phyloP scores from a whole-genome alignment of 2,113 vertebrate species.

The Microtus pennsylvanicus region DNA sequence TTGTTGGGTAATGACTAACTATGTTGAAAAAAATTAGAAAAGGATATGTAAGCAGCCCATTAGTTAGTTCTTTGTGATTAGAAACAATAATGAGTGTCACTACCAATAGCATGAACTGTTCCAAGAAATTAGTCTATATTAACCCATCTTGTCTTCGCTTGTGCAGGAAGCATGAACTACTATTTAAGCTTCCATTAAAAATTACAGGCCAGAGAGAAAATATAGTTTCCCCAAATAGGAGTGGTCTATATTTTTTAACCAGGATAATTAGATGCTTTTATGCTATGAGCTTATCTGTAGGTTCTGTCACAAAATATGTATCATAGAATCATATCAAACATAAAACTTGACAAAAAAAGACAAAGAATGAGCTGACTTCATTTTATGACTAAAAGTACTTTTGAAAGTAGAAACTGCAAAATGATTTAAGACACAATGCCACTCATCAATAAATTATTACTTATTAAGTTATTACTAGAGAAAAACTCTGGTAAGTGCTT shows the following conservation, averaged over 20 bases:
- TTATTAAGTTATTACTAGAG: background rate
- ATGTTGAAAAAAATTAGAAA: background rate
- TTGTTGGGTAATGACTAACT: background rate
- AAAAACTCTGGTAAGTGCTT: background rate
- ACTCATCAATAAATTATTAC: background rate
- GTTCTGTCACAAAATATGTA: background rate
- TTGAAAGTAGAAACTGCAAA: background rate
- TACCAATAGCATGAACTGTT: background rate
- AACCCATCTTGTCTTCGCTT: background rate
- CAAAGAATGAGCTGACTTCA: background rate
- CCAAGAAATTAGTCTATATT: background rate
- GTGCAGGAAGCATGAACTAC: background rate
- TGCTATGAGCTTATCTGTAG: background rate
- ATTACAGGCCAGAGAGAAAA: background rate
- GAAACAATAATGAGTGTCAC: background rate
- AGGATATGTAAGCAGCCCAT: background rate
- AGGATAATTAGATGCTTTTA: background rate
- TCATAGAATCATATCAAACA: background rate
- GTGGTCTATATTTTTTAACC: background rate
- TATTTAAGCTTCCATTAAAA: slow-evolving; percentile 36
- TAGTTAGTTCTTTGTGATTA: background rate
- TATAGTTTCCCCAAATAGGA: background rate
- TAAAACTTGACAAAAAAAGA: background rate
- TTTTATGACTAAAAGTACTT: background rate
- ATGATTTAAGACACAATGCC: background rate